Evolutionary conservation across 30 jellyfish, hydroid and myxozoan genomes (phyloP), one percentile per base, ranked within the genome.

Genomic region (Chrysaora quinquecirrha): DNA sequence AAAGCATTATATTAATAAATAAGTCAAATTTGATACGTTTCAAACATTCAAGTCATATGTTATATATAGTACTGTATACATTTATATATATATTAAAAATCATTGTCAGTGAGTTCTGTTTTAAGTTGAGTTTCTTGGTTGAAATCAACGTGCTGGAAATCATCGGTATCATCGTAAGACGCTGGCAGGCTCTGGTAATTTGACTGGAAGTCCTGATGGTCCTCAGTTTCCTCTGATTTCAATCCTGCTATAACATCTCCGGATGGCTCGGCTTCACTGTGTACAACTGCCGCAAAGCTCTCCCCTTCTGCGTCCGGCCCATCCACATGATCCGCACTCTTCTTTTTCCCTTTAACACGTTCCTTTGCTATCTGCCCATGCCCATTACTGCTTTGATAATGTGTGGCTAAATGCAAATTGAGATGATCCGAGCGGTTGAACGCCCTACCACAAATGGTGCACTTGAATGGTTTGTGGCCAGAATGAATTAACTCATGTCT

Each of bases 371-470:
- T 14, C 11, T 6, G 54, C 54, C 11, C 54, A 38, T 14, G 11
- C 23, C 90, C 90, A 34, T 80, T 80, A 0, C 83, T 83, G 23
- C 90, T 67, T 38, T 80, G 90, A 64, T 80, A 80, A 33, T 80
- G 90, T 3, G 90, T 80, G 83, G 90, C 90, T 33, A 80, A 80
- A 50, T 80, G 90, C 31, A 80, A 79, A 69, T 80, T 80, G 74
- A 80, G 90, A 48, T 80, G 90, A 27, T 80, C 90, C 28, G 90
- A 65, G 31, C 90, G 80, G 90, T 80, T 80, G 73, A 80, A 80
- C 1, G 90, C 90, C 58, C 90, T 78, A 27, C 90, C 90, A 68
- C 90, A 80, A 19, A 80, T 80, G 83, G 90, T 80, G 34, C 90
- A 80, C 50, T 64, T 80, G 83, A 80, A 80, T 54, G 90, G 90